These are phyloP conservation scores for Lagopus leucura DNA, from an alignment of 2,113 vertebrate species.

Conservation along the genomic window DNA sequence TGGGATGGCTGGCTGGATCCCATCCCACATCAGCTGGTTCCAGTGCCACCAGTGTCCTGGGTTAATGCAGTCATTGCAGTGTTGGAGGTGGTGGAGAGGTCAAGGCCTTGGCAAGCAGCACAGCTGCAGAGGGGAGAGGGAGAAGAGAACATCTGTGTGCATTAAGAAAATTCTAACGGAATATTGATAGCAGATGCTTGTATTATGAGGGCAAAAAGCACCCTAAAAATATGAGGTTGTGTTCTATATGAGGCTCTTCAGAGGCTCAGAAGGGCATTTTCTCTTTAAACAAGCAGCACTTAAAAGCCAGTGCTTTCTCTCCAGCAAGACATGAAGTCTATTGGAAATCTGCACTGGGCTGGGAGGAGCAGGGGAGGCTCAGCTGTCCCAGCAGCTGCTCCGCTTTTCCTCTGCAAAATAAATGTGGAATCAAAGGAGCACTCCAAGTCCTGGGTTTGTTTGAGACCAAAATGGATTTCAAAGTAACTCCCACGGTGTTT, in stretches of 20 bases:
- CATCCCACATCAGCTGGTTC: neutral
- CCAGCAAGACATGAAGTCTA: neutral
- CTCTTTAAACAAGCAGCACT: neutral
- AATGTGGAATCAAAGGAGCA: neutral
- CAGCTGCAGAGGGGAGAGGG: neutral
- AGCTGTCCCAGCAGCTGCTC: neutral
- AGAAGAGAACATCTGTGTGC: neutral
- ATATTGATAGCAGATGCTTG: neutral
- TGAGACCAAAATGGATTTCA: neutral
- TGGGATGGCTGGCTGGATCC: neutral
- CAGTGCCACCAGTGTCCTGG: neutral
- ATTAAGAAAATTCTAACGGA: neutral
- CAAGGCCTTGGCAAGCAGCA: neutral
- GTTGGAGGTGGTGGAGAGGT: fast-evolving
- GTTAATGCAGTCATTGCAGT: neutral
- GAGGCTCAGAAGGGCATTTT: neutral
- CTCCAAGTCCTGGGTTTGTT: neutral
- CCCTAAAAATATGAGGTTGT: neutral
- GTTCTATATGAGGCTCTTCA: neutral
- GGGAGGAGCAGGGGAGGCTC: neutral
- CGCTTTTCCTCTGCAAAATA: neutral
- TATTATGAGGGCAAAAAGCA: neutral
- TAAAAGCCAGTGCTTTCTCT: neutral
- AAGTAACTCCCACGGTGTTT: neutral
- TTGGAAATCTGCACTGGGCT: neutral